Conservation (phyloP, 1,140 invertebrate species). For the Trachymyrmex septentrionalis region DNA sequence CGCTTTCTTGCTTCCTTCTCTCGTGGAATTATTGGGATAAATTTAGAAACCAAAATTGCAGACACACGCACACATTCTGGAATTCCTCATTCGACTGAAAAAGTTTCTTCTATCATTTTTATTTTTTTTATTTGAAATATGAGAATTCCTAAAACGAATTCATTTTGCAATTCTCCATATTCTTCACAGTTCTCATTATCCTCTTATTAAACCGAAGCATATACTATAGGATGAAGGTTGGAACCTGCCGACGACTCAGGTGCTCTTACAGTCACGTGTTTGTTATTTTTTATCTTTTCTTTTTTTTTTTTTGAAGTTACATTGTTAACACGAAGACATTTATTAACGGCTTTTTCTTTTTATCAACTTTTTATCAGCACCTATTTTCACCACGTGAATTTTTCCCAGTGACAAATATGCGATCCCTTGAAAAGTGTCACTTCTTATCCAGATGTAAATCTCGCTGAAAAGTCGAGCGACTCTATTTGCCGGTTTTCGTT, state of each 20-base stretch:
- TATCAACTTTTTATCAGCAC: slow-evolving; percentile 1
- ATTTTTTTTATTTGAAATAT: background rate
- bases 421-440: background rate
- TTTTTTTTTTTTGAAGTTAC: slow-evolving; percentile 3
- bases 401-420: background rate
- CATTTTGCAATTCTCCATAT: background rate
- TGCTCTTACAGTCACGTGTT: background rate
- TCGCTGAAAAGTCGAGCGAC: background rate
- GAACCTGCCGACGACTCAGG: background rate
- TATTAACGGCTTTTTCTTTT: background rate
- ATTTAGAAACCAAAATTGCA: slow-evolving; percentile 23
- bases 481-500: slow-evolving; percentile 30
- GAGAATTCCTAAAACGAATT: background rate
- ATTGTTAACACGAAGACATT: background rate
- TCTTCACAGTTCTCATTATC: background rate
- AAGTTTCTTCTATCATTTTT: background rate
- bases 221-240: background rate
- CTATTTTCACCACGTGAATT: background rate
- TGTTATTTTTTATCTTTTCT: slow-evolving; percentile 1
- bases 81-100: slow-evolving; percentile 19
- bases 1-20: slow-evolving; percentile 1
- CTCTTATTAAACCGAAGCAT: slow-evolving; percentile 10
- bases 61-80: too few species aligned
- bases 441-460: background rate
- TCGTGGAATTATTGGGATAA: background rate